Conservation (phyloP, 2,113 vertebrate genomes). For the Monopterus albus region DNA sequence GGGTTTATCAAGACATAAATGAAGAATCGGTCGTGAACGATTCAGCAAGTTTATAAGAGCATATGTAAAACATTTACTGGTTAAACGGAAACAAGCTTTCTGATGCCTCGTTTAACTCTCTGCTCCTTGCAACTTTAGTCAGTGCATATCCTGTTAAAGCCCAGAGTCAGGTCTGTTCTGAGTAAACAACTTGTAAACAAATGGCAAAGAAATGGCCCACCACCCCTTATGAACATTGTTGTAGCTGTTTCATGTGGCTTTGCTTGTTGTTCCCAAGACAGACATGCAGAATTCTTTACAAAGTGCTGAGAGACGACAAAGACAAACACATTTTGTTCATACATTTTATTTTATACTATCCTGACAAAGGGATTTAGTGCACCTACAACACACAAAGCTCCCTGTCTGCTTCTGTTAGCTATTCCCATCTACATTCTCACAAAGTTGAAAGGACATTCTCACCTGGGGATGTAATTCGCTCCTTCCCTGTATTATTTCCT, state of each 20-base stretch:
- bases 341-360: no score
- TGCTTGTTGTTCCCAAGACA: neutral
- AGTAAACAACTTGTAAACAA: constrained; percentile 22
- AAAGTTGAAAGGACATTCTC: no score
- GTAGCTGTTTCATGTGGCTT: constrained; percentile 4
- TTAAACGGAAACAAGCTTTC: no score
- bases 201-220: constrained; percentile 1
- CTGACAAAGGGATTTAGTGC: neutral
- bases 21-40: no score
- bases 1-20: no score
- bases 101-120: accelerated
- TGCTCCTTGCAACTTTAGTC: constrained; percentile 1
- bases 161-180: constrained; percentile 1
- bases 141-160: constrained; percentile 41
- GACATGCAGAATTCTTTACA: neutral
- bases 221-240: neutral
- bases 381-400: neutral
- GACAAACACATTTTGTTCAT: neutral
- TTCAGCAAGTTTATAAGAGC: no score
- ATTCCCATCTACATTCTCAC: no score
- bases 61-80: no score
- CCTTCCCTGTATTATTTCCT: no score
- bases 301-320: neutral
- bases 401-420: no score
- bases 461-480: no score